Conservation (phyloP, 2,888 invertebrate genomes). For the Calameuta idolon region DNA sequence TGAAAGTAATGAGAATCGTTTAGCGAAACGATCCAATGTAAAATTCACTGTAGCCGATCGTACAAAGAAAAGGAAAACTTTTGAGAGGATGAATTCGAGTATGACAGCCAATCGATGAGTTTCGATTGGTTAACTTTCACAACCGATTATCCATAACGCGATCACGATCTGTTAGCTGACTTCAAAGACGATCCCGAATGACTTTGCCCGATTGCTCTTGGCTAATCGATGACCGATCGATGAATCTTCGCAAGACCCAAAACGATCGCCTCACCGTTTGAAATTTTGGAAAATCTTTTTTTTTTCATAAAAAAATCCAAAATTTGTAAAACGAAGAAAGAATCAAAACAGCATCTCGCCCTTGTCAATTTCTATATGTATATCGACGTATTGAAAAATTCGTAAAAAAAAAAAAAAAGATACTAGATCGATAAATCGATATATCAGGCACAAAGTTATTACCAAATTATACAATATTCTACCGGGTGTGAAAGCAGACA, state of each 20-base stretch:
- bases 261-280: neutral
- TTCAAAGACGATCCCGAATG: neutral
- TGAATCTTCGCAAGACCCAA: neutral
- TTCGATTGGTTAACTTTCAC: neutral
- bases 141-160: neutral
- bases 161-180: neutral
- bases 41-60: neutral
- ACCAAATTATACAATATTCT: neutral
- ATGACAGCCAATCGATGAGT: neutral
- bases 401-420: too few relatives aligned
- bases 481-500: neutral
- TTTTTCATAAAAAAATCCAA: neutral
- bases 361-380: too few relatives aligned
- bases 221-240: neutral
- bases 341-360: too few relatives aligned
- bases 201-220: neutral
- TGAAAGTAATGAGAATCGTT: neutral
- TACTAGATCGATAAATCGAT: neutral
- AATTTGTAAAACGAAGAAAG: neutral
- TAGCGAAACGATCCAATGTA: neutral
- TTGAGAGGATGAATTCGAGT: neutral
- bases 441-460: neutral
- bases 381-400: neutral
- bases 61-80: neutral
- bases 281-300: neutral